phyloP scores from a whole-genome alignment of 1,140 invertebrate genomes.

The Diprion similis region DNA sequence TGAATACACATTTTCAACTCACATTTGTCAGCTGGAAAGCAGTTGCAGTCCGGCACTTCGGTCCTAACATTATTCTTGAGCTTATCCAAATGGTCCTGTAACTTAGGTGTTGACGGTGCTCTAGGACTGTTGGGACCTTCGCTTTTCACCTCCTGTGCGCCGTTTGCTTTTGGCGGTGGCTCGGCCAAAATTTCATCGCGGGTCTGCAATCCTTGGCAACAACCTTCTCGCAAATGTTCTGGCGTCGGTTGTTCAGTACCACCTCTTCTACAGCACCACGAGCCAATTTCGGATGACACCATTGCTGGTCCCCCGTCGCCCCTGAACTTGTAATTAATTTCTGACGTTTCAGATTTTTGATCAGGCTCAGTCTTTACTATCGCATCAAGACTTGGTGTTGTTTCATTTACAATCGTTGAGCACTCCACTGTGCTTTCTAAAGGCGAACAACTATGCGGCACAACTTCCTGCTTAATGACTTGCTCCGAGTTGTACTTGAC shows the following conservation, averaged over 20 bases:
- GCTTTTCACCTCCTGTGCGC: slow-evolving; percentile 47
- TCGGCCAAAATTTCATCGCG: slow-evolving; percentile 71
- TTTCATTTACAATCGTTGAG: neutral
- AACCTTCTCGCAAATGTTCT: slow-evolving; percentile 75
- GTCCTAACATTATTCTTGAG: slow-evolving; percentile 75
- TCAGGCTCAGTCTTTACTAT: slow-evolving; percentile 47
- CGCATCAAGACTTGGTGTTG: neutral
- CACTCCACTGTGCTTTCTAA: slow-evolving; percentile 25
- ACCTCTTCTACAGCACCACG: slow-evolving; percentile 75
- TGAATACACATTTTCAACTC: slow-evolving; percentile 52
- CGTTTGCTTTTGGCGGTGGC: slow-evolving; percentile 42
- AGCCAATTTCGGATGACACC: slow-evolving; percentile 66
- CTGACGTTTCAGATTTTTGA: slow-evolving; percentile 29
- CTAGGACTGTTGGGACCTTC: slow-evolving; percentile 45
- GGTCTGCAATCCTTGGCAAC: slow-evolving; percentile 73
- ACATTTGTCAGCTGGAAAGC: slow-evolving; percentile 80
- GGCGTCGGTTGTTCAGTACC: slow-evolving; percentile 72
- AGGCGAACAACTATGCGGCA: slow-evolving; percentile 33
- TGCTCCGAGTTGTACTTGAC: slow-evolving; percentile 38
- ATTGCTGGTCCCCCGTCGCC: slow-evolving; percentile 72
- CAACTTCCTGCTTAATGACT: slow-evolving; percentile 49
- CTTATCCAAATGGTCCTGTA: slow-evolving; percentile 69
- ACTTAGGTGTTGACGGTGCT: slow-evolving; percentile 56
- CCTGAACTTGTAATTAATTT: slow-evolving; percentile 59
- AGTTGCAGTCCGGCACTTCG: slow-evolving; percentile 84